Percentiles rank a stretch among this genome's conserved stretches.
phyloP scores from a whole-genome alignment of 2,888 invertebrate species.

The Pelosia muscerda region DNA sequence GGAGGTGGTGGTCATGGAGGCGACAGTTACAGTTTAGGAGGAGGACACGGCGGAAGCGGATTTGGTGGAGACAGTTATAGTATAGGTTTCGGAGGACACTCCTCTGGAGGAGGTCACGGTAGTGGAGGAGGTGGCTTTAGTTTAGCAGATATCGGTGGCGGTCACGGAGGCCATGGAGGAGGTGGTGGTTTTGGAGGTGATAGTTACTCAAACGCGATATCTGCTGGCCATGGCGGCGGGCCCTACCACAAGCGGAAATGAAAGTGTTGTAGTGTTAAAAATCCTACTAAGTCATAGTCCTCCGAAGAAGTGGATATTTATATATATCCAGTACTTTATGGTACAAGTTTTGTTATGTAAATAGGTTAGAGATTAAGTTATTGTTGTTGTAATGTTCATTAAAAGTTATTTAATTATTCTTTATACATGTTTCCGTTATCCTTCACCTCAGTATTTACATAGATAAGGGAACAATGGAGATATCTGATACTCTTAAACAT shows the following conservation, averaged over 20 bases:
- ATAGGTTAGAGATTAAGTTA: conserved; percentile 75
- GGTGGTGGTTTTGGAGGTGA: conserved; percentile 68
- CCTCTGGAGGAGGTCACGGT: conserved; percentile 48
- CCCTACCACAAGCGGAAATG: conserved; percentile 76
- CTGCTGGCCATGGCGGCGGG: conserved; percentile 82
- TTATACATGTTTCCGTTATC: conserved; percentile 24
- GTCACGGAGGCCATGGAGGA: conserved; percentile 59
- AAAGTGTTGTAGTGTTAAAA: conserved; percentile 43
- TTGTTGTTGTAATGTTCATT: conserved; percentile 66
- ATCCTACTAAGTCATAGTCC: conserved; percentile 80
- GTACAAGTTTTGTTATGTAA: conserved; percentile 71
- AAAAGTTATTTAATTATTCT: conserved; percentile 61
- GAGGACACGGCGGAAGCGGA: conserved; percentile 41
- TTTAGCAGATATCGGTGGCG: conserved; percentile 33
- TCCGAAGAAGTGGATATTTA: conserved; percentile 45
- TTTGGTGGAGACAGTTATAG: conserved; percentile 47
- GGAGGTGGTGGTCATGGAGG: conserved; percentile 45
- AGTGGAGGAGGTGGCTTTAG: conserved; percentile 43
- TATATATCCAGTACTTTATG: conserved; percentile 57
- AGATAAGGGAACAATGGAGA: neutral
- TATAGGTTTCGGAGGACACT: conserved; percentile 32
- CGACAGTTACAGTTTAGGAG: conserved; percentile 42
- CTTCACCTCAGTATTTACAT: neutral
- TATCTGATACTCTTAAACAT: neutral
- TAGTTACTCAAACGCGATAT: conserved; percentile 77